Percentiles rank a stretch among this genome's conserved stretches.
Conservation (phyloP, 2,113 vertebrate genomes). For the Tautogolabrus adspersus region DNA sequence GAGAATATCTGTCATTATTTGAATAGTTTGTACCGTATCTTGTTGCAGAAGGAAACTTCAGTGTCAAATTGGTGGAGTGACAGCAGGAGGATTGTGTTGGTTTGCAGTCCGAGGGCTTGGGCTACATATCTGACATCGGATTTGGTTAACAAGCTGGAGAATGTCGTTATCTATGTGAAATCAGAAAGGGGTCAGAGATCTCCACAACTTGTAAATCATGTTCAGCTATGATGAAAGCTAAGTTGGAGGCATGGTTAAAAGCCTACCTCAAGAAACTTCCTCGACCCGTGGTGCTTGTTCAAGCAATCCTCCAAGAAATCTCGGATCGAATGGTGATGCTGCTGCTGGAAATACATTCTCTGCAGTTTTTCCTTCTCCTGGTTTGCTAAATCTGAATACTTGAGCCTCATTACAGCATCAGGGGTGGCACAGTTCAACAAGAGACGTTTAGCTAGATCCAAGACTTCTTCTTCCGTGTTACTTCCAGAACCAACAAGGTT, state of each 20-base stretch:
- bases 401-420: constrained; percentile 81
- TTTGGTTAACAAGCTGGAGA: constrained; percentile 82
- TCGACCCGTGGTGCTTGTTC: constrained; percentile 32
- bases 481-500: constrained; percentile 3
- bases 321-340: constrained; percentile 79
- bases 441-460: constrained; percentile 76
- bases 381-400: constrained; percentile 70
- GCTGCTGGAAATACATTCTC: constrained; percentile 77
- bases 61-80: constrained; percentile 86
- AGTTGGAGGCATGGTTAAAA: not conserved
- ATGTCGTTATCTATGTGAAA: constrained; percentile 79
- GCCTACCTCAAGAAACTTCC: constrained; percentile 80
- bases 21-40: constrained; percentile 69
- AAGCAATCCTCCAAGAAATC: constrained; percentile 73
- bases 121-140: constrained; percentile 74
- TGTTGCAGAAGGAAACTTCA: constrained; percentile 83
- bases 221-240: not conserved
- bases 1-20: not conserved
- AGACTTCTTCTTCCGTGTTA: constrained; percentile 71
- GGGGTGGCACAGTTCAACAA: constrained; percentile 83
- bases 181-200: not conserved
- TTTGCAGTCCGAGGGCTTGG: constrained; percentile 61
- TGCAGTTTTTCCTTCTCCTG: constrained; percentile 74
- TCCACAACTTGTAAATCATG: not conserved
- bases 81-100: constrained; percentile 70